Percentiles rank a stretch among this genome's conserved stretches.
phyloP scores from a whole-genome alignment of 2,888 invertebrate genomes.

The Heliconius aoede region DNA sequence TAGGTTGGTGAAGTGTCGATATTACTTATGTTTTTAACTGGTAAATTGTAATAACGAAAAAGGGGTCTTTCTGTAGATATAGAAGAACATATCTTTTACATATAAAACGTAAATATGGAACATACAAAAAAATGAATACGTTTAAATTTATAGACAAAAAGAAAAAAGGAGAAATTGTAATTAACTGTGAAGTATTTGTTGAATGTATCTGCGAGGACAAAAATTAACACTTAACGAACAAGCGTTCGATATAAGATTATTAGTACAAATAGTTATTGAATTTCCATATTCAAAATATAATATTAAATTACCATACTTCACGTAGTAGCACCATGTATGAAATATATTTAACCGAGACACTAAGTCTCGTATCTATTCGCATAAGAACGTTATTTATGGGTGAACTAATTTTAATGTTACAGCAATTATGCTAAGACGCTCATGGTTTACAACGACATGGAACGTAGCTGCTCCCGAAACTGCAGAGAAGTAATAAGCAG shows the following conservation, averaged over 20 bases:
- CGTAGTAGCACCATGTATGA: constrained; percentile 32
- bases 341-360: constrained; percentile 43
- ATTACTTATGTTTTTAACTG: neutral
- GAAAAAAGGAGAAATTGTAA: neutral
- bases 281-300: constrained; percentile 20
- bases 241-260: neutral
- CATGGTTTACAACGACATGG: constrained; percentile 80
- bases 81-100: neutral
- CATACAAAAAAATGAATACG: neutral
- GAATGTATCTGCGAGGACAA: too few relatives aligned
- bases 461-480: constrained; percentile 77
- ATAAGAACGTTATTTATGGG: constrained; percentile 78
- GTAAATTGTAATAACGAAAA: neutral
- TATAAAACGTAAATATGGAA: neutral
- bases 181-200: neutral
- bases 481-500: constrained; percentile 81
- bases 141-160: neutral
- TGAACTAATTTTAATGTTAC: constrained; percentile 78
- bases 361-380: constrained; percentile 56
- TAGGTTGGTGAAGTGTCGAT: neutral
- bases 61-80: neutral
- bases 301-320: constrained; percentile 35
- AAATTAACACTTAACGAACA: neutral
- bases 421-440: constrained; percentile 81
- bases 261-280: neutral